Evolutionary conservation across 2,888 invertebrate species (phyloP), one percentile per base, ranked within the genome.

Genomic region (Bugulina stolonifera): DNA sequence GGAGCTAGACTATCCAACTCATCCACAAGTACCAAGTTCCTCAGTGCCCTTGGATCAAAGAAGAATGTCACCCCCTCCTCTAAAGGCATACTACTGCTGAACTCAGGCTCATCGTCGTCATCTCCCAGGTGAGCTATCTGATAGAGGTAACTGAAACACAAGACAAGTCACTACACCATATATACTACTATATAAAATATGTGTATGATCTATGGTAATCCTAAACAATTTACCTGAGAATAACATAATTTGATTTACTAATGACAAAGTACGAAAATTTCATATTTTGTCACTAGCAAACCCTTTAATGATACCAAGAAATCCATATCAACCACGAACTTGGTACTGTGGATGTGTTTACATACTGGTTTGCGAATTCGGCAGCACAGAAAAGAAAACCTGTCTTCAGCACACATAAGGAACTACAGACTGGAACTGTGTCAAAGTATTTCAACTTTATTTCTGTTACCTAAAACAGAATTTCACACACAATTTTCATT

Each of bases 281-380:
- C n/a, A n/a, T n/a, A n/a, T n/a, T n/a, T n/a, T n/a, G n/a, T n/a
- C n/a, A n/a, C n/a, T n/a, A n/a, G n/a, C n/a, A n/a, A n/a, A n/a
- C n/a, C n/a, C n/a, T n/a, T n/a, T n/a, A n/a, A n/a, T n/a, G n/a
- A n/a, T n/a, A n/a, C n/a, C n/a, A n/a, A n/a, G n/a, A n/a, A n/a
- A n/a, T n/a, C n/a, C n/a, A n/a, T n/a, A n/a, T n/a, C n/a, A n/a
- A n/a, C n/a, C n/a, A n/a, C n/a, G n/a, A n/a, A n/a, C n/a, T n/a
- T n/a, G n/a, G n/a, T n/a, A n/a, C n/a, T n/a, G n/a, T n/a, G n/a
- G n/a, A n/a, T n/a, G n/a, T n/a, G 43, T 10, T 43, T 54, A 92
- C 96, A 92, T 88, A 97, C 95, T 99, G 99, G 87, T 99, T 99
- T 79, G 98, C 98, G 89, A 98, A 99, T 86, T 99, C 99, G 35